These are phyloP conservation scores for Onychostoma macrolepis DNA, from an alignment of 2,113 vertebrate species.

Conservation along the genomic window DNA sequence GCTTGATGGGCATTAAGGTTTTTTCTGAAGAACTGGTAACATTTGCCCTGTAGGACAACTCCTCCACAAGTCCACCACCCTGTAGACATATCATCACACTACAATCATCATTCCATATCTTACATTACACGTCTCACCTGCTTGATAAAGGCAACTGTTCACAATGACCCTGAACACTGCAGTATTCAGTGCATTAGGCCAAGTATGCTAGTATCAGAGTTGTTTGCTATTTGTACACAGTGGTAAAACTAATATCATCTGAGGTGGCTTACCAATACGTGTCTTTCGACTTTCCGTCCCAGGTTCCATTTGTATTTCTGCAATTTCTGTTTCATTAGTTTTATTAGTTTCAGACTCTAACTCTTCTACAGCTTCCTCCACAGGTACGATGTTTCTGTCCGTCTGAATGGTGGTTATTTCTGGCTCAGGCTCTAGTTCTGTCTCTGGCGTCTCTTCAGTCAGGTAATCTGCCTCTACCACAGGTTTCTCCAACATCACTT, in stretches of 20 bases:
- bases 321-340: not conserved
- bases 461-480: not conserved
- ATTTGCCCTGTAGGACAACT: conserved; percentile 48
- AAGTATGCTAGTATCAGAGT: not conserved
- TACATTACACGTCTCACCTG: not conserved
- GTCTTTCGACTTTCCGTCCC: too few relatives aligned
- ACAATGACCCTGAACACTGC: not conserved
- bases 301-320: not conserved
- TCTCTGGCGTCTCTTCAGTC: not conserved
- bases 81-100: conserved; percentile 44
- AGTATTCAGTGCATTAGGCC: not conserved
- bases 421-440: not conserved
- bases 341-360: not conserved
- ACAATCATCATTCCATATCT: not conserved
- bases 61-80: conserved; percentile 47
- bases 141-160: not conserved
- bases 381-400: too few relatives aligned
- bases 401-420: not conserved
- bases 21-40: conserved; percentile 63
- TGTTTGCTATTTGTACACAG: not conserved
- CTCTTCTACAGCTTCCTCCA: conserved; percentile 20
- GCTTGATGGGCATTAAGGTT: conserved; percentile 53
- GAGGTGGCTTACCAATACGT: not conserved
- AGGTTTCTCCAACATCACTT: not conserved
- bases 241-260: not conserved